Base-by-base conservation (phyloP, 2,113 vertebrate species). In the Romanogobio albipinnatus region DNA sequence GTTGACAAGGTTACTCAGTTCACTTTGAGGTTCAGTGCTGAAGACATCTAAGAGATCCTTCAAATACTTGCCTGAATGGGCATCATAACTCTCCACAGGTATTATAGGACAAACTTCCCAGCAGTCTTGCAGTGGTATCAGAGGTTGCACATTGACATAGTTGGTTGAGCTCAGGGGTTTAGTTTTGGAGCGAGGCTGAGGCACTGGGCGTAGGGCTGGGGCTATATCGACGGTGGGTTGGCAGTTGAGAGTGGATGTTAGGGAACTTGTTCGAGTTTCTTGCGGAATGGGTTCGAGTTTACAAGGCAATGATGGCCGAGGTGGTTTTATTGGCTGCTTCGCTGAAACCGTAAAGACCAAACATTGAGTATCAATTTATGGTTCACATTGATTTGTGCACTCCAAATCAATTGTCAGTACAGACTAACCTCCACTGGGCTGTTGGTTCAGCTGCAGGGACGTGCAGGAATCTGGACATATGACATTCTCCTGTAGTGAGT, bases 151-250 rank as follows among this genome's bases (percentile, higher is more conserved):
- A 87, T 93, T 92, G 81, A 80, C 90, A 82, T 94, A 93, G 90
- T 91, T 94, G 90, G 89, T 76, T 62, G 91, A 49, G 47, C 90
- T 87, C 88, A 92, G 15, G 24, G 9, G 95, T 86, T 96, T 95
- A 90, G 86, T 83, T 93, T 96, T 99, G 78, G 94, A 96, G 86
- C 97, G 96, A 89, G 98, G 97, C 86, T 92, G 96, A 90, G 97
- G 97, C 88, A 96, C 92, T 8, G 97, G 97, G 70, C 88, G 92
- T 92, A 86, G 84, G 10, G 11, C 66, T 59, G n/a, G 7, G 22
- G 76, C 33, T 0, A 86, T 66, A 26, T 81, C 84, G 14, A 83
- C n/a, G 26, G 77, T 6, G 22, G 4, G 74, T 29, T 62, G 45
- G 74, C 33, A 66, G 70, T 3, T 29, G 70, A 26, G 61, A 19